These are phyloP conservation scores for Pachypeltis micranthus DNA, from an alignment of 1,140 invertebrate genomes.

Conservation along the genomic window DNA sequence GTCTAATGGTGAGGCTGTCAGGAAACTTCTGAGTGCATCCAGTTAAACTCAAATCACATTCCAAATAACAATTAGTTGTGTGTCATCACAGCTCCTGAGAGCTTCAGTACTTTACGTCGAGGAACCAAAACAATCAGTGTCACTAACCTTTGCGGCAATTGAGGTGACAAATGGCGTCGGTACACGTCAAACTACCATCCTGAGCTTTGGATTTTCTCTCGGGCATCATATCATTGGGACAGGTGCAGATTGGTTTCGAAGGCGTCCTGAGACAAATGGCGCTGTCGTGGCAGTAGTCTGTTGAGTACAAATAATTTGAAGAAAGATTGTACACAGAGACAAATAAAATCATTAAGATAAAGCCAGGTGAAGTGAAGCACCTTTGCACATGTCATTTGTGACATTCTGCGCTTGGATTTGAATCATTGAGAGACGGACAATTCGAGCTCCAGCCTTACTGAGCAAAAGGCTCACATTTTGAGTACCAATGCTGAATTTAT, in stretches of 20 bases:
- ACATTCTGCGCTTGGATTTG: neutral
- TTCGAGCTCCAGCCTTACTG: neutral
- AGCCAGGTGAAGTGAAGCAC: too few relatives aligned
- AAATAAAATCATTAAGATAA: too few relatives aligned
- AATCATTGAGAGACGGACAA: neutral
- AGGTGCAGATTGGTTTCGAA: neutral
- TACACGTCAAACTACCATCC: conserved; percentile 21
- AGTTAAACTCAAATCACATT: too few relatives aligned
- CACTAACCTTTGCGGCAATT: conserved; percentile 43
- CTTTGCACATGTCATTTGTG: neutral
- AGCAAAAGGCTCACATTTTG: too few relatives aligned
- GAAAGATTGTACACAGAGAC: too few relatives aligned
- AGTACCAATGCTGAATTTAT: too few relatives aligned
- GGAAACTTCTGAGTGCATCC: too few relatives aligned
- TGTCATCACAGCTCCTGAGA: too few relatives aligned
- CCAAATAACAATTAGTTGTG: too few relatives aligned
- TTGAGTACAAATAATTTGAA: too few relatives aligned
- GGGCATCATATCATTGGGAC: neutral
- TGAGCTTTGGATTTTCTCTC: conserved; percentile 46
- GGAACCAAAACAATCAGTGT: conserved; percentile 35
- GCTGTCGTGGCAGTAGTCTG: neutral
- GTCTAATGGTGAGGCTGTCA: too few relatives aligned
- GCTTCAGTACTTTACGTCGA: conserved; percentile 31
- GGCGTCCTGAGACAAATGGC: neutral
- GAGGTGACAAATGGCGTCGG: conserved; percentile 31